These are phyloP conservation scores for Phalloptychus januarius DNA, from an alignment of 2,797 vertebrate species.

Conservation along the genomic window DNA sequence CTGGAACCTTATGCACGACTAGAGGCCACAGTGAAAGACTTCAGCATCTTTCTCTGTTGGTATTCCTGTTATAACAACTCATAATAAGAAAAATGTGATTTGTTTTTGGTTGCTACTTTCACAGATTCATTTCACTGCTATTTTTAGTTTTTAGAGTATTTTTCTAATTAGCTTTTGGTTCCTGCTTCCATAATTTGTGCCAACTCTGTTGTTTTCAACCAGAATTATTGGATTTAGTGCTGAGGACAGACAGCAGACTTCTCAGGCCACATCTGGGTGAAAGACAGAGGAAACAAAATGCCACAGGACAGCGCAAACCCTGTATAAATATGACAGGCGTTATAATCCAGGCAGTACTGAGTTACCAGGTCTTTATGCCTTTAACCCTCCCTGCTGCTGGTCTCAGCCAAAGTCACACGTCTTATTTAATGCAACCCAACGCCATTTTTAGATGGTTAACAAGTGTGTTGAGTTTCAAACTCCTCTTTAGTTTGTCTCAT, in stretches of 20 bases:
- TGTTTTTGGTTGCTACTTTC: constrained; percentile 21
- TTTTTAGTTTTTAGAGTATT: constrained; percentile 19
- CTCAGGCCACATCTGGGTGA: neutral
- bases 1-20: constrained; percentile 52
- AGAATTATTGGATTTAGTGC: constrained; percentile 14
- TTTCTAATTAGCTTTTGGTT: constrained; percentile 14
- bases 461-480: constrained; percentile 4
- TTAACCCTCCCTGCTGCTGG: neutral
- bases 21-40: constrained; percentile 25
- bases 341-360: neutral
- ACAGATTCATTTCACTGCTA: constrained; percentile 26
- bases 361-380: neutral
- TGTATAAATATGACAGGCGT: neutral
- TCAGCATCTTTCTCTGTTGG: neutral
- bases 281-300: neutral
- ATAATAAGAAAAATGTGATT: constrained; percentile 2
- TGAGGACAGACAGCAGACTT: neutral
- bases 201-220: constrained; percentile 22
- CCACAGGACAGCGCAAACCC: neutral
- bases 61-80: neutral
- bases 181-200: constrained; percentile 12
- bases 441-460: neutral
- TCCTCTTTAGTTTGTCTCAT: neutral
- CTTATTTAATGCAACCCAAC: neutral
- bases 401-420: neutral